A percentile compares a stretch with the other conserved stretches of the same genome.
phyloP scores from a whole-genome alignment of 2,113 vertebrate genomes.

The Ailurus styani region DNA sequence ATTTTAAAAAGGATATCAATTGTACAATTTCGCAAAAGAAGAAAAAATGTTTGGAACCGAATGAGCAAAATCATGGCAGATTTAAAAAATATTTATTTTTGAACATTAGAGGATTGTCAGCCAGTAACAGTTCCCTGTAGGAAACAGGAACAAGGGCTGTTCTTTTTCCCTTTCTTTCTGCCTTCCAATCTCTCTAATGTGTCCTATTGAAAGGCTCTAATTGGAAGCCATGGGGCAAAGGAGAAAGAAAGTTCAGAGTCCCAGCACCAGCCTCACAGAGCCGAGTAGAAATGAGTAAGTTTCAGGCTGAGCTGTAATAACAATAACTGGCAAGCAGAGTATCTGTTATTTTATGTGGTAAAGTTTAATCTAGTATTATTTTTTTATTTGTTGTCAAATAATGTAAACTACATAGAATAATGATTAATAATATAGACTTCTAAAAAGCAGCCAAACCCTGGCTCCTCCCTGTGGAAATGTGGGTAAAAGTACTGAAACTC shows the following conservation, averaged over 20 bases:
- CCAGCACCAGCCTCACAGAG: neutral
- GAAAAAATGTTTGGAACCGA: neutral
- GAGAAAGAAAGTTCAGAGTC: neutral
- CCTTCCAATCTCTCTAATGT: neutral
- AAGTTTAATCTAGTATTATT: neutral
- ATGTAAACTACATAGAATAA: neutral
- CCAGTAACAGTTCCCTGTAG: neutral
- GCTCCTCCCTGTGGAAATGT: neutral
- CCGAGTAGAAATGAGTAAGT: neutral
- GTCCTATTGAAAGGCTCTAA: neutral
- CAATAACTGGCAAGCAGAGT: neutral
- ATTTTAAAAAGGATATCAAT: neutral
- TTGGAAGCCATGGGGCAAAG: neutral
- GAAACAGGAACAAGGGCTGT: neutral
- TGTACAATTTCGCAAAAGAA: neutral
- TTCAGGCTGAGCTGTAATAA: neutral
- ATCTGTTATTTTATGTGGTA: neutral
- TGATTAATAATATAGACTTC: neutral
- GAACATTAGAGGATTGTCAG: neutral
- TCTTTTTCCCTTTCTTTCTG: neutral
- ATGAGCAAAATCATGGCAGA: neutral
- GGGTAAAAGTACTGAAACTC: neutral
- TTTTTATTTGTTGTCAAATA: neutral
- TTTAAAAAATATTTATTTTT: slow-evolving; percentile 16
- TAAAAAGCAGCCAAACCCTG: neutral